Evolutionary conservation across 2,888 invertebrate genomes (phyloP).

Genomic region (Apantesis nais): DNA sequence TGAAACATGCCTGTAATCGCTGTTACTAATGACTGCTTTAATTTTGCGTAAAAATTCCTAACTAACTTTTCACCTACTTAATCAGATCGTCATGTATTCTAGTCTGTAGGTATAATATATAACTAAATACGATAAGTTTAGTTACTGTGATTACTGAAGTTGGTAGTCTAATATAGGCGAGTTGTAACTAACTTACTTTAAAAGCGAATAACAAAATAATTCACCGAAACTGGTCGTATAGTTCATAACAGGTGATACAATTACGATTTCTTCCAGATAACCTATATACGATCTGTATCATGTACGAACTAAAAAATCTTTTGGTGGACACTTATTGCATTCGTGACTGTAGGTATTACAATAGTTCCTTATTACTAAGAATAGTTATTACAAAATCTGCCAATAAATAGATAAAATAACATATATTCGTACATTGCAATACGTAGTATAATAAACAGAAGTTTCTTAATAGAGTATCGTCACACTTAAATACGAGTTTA

Average conservation of each 20-base stretch:
- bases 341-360: too few species aligned
- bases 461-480: neutral
- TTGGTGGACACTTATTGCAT: neutral
- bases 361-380: too few species aligned
- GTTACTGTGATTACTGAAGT: neutral
- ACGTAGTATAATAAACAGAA: neutral
- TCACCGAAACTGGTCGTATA: too few species aligned
- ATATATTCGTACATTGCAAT: neutral
- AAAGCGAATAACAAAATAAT: too few species aligned
- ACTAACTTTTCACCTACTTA: neutral
- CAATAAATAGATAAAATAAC: neutral
- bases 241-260: too few species aligned
- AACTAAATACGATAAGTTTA: neutral
- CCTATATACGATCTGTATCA: neutral
- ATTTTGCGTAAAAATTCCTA: neutral
- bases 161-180: neutral
- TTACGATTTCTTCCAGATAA: neutral
- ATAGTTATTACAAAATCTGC: too few species aligned
- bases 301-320: neutral
- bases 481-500: too few species aligned
- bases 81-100: neutral
- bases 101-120: neutral
- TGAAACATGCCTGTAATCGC: slow-evolving; percentile 44
- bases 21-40: slow-evolving; percentile 12
- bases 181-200: too few species aligned